Percentiles rank a stretch among this genome's conserved stretches.
phyloP scores from a whole-genome alignment of 2,888 invertebrate species.

The Lydus trimaculatus region DNA sequence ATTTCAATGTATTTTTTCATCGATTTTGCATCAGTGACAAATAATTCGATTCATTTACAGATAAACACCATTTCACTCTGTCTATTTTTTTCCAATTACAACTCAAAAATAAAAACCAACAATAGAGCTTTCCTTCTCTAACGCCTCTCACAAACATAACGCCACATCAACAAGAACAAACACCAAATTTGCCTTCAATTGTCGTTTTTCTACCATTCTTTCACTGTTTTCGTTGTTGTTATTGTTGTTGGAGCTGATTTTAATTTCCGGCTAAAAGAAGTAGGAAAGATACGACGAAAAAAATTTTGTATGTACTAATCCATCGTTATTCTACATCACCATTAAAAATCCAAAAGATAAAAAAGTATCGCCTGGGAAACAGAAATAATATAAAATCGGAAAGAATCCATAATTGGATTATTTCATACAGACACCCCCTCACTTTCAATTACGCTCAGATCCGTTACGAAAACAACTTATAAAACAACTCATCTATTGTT shows the following conservation, averaged over 20 bases:
- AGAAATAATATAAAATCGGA: conserved; percentile 30
- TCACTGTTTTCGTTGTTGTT: neutral
- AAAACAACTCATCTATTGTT: conserved; percentile 48
- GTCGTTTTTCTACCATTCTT: neutral
- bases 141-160: neutral
- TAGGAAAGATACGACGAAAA: conserved; percentile 11
- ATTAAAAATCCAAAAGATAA: conserved; percentile 21
- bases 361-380: neutral
- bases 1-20: neutral
- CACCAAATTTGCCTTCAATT: neutral
- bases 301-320: conserved; percentile 28
- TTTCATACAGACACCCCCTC: conserved; percentile 49
- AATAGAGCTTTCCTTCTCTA: neutral
- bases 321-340: conserved; percentile 27
- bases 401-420: conserved; percentile 54
- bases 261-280: conserved; percentile 30
- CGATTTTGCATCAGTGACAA: neutral
- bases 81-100: neutral
- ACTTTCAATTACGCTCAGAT: conserved; percentile 49
- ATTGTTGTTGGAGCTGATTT: conserved; percentile 16
- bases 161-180: neutral
- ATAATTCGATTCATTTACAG: conserved; percentile 1
- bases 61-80: neutral
- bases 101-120: neutral
- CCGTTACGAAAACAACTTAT: conserved; percentile 51